Evolutionary conservation across 2,888 invertebrate genomes (phyloP), one percentile per base, ranked within the genome.

Genomic region (Clivina fossor): DNA sequence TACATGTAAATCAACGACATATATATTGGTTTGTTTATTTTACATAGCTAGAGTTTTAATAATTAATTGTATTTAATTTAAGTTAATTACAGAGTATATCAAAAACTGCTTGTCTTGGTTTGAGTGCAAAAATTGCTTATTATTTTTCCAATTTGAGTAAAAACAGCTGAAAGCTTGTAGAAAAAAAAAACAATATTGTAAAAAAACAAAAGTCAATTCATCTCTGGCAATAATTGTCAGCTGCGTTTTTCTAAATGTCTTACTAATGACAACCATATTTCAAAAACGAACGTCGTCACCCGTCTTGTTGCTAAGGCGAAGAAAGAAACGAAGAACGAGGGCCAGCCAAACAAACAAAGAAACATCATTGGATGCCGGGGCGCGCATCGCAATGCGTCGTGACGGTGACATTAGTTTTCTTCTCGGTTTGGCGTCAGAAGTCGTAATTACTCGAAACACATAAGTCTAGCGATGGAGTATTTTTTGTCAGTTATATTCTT

Each of bases 401-500:
- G 24, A 15, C 4, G 24, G 53, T 53, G 53, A 44, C 53, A 53
- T 53, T 53, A 53, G 53, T 53, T 53, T 53, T 53, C 53, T 30
- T 19, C 28, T n/a, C n/a, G n/a, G n/a, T n/a, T n/a, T 9, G 43
- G 53, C 53, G 44, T 53, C 53, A 44, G 44, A 37, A 44, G 38
- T 44, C 46, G 55, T 55, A 55, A 55, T 55, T 55, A 55, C 55
- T 35, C 55, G 55, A 55, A 55, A 55, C 55, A 55, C 47, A 55
- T 55, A 55, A 55, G 55, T 55, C 47, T 47, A 38, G 22, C 13
- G 44, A n/a, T n/a, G n/a, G n/a, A n/a, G n/a, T n/a, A n/a, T n/a
- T 55, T 55, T 55, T 55, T 55, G 47, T 44, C 44, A 16, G 24
- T 24, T 32, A 19, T 24, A 7, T 24, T 7, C 26, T 24, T 24